These are phyloP conservation scores for Nasonia vitripennis DNA, from an alignment of 1,140 invertebrate genomes.

Conservation along the genomic window DNA sequence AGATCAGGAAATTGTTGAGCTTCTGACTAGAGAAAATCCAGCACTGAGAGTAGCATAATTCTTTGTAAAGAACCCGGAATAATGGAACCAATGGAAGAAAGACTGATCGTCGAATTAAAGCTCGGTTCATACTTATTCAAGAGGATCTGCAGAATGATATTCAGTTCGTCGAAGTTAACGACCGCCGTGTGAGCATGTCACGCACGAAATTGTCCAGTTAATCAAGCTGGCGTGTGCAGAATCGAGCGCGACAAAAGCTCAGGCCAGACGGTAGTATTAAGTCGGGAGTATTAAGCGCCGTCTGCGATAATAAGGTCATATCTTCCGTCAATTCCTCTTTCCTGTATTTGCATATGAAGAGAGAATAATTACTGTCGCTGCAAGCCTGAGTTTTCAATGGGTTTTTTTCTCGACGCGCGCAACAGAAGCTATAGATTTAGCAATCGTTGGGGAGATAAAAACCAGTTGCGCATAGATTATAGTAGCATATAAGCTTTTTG, in stretches of 20 bases:
- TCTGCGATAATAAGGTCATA: not conserved
- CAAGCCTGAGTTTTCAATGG: too few species aligned
- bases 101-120: not conserved
- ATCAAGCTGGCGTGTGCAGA: constrained; percentile 15
- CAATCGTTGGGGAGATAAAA: too few species aligned
- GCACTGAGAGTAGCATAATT: not conserved
- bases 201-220: constrained; percentile 41
- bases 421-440: too few species aligned
- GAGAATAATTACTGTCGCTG: too few species aligned
- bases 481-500: too few species aligned
- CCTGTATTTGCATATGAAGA: too few species aligned
- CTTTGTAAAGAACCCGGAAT: too few species aligned
- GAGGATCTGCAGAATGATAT: constrained; percentile 28
- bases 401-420: too few species aligned
- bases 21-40: not conserved
- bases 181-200: not conserved
- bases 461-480: too few species aligned
- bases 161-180: constrained; percentile 2
- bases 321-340: not conserved
- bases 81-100: not conserved
- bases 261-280: not conserved
- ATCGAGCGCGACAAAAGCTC: constrained; percentile 36
- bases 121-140: not conserved
- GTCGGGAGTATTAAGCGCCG: not conserved
- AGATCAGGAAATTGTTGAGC: not conserved